These are phyloP conservation scores for Paradoxurus hermaphroditus DNA, from an alignment of 2,113 vertebrate species.

Conservation along the genomic window DNA sequence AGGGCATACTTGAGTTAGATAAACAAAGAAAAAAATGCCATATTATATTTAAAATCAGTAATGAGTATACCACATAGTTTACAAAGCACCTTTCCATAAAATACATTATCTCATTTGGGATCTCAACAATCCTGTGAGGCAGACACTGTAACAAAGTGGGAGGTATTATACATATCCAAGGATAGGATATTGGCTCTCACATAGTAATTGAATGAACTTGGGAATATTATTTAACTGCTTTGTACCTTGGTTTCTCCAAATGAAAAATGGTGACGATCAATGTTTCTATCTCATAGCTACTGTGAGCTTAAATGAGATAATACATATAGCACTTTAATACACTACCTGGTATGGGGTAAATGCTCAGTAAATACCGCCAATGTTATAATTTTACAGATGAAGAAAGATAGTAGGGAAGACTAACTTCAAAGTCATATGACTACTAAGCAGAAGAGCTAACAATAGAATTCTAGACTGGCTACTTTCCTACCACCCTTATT, in stretches of 20 bases:
- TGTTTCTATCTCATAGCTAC: not conserved
- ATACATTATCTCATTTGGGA: not conserved
- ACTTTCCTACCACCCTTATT: not conserved
- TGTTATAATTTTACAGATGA: not conserved
- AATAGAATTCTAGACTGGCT: constrained; percentile 35
- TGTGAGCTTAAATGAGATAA: not conserved
- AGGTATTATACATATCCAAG: not conserved
- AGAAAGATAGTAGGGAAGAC: not conserved
- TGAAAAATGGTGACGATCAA: not conserved
- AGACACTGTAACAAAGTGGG: not conserved
- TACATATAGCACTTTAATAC: not conserved
- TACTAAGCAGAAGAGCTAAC: constrained; percentile 24
- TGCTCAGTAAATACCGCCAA: not conserved
- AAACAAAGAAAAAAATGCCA: not conserved
- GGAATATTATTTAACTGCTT: not conserved
- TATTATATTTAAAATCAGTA: not conserved
- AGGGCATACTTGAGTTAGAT: not conserved
- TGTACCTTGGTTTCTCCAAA: not conserved
- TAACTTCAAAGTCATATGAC: not conserved
- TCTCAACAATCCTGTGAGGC: not conserved
- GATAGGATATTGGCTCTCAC: not conserved
- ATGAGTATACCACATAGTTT: not conserved
- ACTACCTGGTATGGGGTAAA: not conserved
- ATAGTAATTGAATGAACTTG: not conserved
- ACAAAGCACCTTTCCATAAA: constrained; percentile 17